These are phyloP conservation scores for Parazoanthus swiftii DNA, from an alignment of 92 coral and sea anemone genomes.

Conservation along the genomic window DNA sequence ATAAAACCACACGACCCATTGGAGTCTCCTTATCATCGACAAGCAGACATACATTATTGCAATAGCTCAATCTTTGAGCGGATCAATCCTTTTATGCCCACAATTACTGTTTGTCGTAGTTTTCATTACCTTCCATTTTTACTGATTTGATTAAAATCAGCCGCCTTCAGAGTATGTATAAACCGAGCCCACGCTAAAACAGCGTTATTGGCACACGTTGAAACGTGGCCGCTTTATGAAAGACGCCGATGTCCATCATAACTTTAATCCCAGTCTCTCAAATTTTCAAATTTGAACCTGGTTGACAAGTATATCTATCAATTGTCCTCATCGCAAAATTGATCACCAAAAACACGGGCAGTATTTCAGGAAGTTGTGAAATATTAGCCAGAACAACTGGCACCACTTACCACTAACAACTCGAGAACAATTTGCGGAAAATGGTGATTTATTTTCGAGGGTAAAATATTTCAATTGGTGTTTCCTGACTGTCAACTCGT, in stretches of 20 bases:
- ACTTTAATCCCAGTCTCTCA: conserved; percentile 61
- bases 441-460: conserved; percentile 35
- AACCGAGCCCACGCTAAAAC: conserved; percentile 54
- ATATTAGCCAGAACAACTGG: conserved; percentile 46
- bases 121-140: conserved; percentile 57
- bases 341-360: conserved; percentile 62
- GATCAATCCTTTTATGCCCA: conserved; percentile 53
- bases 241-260: conserved; percentile 75
- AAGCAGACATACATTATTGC: conserved; percentile 33
- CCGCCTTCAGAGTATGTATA: conserved; percentile 34
- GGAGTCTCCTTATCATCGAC: conserved; percentile 39
- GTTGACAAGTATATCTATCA: conserved; percentile 74
- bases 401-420: conserved; percentile 32
- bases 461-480: conserved; percentile 21
- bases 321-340: conserved; percentile 71
- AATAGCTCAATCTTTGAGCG: conserved; percentile 54
- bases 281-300: conserved; percentile 62
- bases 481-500: conserved; percentile 29
- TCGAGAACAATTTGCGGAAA: conserved; percentile 43
- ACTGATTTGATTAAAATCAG: conserved; percentile 59
- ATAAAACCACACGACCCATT: conserved; percentile 29
- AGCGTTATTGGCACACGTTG: conserved; percentile 52
- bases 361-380: conserved; percentile 70
- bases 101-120: conserved; percentile 59
- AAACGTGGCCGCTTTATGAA: conserved; percentile 48